Percentiles rank a stretch among this genome's conserved stretches.
Evolutionary conservation across 1,140 invertebrate genomes (phyloP).

Genomic region (Zelostemma sp.): DNA sequence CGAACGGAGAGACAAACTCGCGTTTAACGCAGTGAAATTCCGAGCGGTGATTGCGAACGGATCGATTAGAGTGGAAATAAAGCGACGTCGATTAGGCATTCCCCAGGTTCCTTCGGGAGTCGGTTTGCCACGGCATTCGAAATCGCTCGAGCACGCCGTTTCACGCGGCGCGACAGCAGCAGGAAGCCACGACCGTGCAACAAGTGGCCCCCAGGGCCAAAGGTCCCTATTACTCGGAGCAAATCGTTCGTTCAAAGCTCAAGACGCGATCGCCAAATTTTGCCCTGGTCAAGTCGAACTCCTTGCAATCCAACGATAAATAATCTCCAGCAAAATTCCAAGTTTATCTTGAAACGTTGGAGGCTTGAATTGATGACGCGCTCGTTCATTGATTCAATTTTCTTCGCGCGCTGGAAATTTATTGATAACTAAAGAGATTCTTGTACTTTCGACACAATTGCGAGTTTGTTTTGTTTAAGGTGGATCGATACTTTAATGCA

Average conservation of each 20-base stretch:
- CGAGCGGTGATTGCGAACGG: conserved; percentile 42
- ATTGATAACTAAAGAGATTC: no score
- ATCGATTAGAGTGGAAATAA: conserved; percentile 51
- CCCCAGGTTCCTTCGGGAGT: conserved; percentile 27
- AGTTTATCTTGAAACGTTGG: conserved; percentile 4
- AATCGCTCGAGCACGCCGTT: conserved; percentile 41
- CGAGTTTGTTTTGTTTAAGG: no score
- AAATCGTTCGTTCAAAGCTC: conserved; percentile 44
- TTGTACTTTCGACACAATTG: no score
- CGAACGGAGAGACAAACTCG: conserved; percentile 25
- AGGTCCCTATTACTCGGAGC: conserved; percentile 49
- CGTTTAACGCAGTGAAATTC: conserved; percentile 30
- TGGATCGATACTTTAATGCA: no score
- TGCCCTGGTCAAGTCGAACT: neutral
- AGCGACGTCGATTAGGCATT: conserved; percentile 41
- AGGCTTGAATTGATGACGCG: neutral
- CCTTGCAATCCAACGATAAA: neutral
- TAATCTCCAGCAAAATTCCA: conserved; percentile 8
- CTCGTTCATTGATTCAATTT: no score
- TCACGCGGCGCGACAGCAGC: conserved; percentile 43
- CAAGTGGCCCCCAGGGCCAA: conserved; percentile 51
- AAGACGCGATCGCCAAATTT: conserved; percentile 31
- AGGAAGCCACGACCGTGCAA: conserved; percentile 46
- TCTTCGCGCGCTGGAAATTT: no score
- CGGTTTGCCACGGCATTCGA: conserved; percentile 39